phyloP scores from a whole-genome alignment of 2,113 vertebrate species.

The Aspidoscelis tigris region DNA sequence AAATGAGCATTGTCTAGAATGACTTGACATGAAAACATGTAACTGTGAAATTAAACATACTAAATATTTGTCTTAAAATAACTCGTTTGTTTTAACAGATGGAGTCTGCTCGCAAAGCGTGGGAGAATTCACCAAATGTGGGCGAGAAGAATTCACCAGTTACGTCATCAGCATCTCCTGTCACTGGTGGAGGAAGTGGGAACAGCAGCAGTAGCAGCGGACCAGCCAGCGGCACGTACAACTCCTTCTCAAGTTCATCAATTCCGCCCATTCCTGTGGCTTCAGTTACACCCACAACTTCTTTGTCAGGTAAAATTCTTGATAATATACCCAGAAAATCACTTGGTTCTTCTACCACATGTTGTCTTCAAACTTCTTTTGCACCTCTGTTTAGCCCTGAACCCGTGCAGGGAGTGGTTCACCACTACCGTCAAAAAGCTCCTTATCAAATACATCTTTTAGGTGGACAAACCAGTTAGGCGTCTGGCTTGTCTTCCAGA shows the following conservation, averaged over 20 bases:
- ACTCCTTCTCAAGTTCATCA: slow-evolving; percentile 92
- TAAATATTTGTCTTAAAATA: background rate
- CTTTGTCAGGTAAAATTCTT: slow-evolving; percentile 84
- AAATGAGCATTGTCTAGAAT: background rate
- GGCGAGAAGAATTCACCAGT: slow-evolving; percentile 92
- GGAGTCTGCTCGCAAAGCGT: slow-evolving; percentile 97
- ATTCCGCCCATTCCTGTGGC: slow-evolving; percentile 96
- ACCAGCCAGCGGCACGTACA: slow-evolving; percentile 85
- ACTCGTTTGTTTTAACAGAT: slow-evolving; percentile 79
- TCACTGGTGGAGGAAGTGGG: slow-evolving; percentile 64
- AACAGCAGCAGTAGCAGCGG: slow-evolving; percentile 68
- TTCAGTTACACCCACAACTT: slow-evolving; percentile 95
- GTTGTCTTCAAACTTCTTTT: background rate
- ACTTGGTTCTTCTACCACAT: background rate
- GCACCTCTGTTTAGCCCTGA: background rate
- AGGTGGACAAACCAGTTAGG: no score
- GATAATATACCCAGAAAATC: background rate
- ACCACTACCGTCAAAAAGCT: no score
- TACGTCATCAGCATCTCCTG: slow-evolving; percentile 89
- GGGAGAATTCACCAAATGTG: slow-evolving; percentile 97
- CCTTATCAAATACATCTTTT: no score
- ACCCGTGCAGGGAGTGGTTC: no score
- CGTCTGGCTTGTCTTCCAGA: no score
- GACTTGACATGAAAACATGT: background rate
- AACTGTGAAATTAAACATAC: background rate